Base-by-base conservation (phyloP, 2,888 invertebrate genomes). In the Tribolium freemani region DNA sequence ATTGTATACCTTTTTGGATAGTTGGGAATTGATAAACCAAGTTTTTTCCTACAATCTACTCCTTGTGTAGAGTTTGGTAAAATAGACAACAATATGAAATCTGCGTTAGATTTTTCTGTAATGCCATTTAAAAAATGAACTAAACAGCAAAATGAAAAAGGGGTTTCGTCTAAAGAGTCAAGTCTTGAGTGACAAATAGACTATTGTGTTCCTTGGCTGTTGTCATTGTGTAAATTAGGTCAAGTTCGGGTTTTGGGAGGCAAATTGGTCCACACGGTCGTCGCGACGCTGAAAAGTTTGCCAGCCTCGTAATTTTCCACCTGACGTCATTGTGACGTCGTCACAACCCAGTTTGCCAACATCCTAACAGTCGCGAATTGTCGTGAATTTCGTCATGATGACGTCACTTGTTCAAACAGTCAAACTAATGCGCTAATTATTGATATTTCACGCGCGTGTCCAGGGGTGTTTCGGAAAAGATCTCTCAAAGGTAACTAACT, bases 401-500 rank as follows among this genome's bases (percentile, higher is more conserved):
- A 61, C 75, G 71, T 66, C 74, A 77, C 70, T 61, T 8, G 58
- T 16, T 13, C 44, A 69, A 66, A 66, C 46, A 66, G 66, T 70
- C 48, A 75, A 83, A 85, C 86, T 86, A 86, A 86, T 86, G 85
- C 84, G 85, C 85, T 85, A 53, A 78, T 80, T 84, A 84, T 86
- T 86, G 84, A 84, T 84, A 86, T 86, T 86, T 86, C 89, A 89
- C 89, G 88, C 89, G 89, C 88, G 88, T 88, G 87, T 88, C 89
- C 83, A 95, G 94, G 95, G 93, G 94, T 95, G 93, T 95, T 94
- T 94, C 94, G 95, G 94, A 95, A 95, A 94, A 94, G 94, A 94
- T 95, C 94, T 92, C 94, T 94, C 93, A 94, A 94, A 95, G 95
- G 94, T 94, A 94, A 94, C 92, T 92, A 91, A 87, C 86, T 87